A percentile compares a stretch with the other conserved stretches of the same genome.
phyloP scores from a whole-genome alignment of 2,888 invertebrate species.

The Drosophila gaucha region DNA sequence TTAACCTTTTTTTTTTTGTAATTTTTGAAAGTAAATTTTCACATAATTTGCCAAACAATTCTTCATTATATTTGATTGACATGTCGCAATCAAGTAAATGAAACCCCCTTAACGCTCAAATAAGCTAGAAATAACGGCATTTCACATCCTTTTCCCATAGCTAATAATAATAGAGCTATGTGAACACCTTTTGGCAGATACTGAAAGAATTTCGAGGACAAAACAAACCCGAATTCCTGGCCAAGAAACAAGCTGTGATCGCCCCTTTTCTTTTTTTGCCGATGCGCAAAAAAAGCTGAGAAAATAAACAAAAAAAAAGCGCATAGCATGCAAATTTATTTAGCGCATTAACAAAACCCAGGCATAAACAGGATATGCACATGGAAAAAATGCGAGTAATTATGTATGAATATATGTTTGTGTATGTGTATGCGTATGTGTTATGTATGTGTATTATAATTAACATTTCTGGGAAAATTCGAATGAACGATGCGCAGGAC shows the following conservation, averaged over 20 bases:
- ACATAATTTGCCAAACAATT: background rate
- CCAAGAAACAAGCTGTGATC: slow-evolving; percentile 18
- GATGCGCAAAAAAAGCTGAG: slow-evolving; percentile 32
- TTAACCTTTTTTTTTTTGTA: background rate
- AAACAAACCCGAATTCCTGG: slow-evolving; percentile 14
- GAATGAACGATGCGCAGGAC: slow-evolving; percentile 78
- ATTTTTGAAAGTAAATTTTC: background rate
- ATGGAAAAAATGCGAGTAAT: slow-evolving; percentile 67
- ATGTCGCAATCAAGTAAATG: background rate
- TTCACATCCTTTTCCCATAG: slow-evolving; percentile 10
- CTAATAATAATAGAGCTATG: background rate
- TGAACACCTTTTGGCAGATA: slow-evolving; percentile 26
- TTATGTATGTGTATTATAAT: slow-evolving; percentile 77
- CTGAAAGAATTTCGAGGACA: background rate
- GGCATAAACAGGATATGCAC: slow-evolving; percentile 74
- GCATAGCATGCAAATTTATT: slow-evolving; percentile 76
- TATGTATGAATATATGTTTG: slow-evolving; percentile 74
- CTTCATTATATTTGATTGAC: slow-evolving; percentile 17
- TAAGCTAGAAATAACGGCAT: slow-evolving; percentile 6
- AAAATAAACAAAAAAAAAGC: slow-evolving; percentile 65
- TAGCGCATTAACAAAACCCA: slow-evolving; percentile 68
- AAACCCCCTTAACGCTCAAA: background rate
- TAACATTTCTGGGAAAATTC: slow-evolving; percentile 83
- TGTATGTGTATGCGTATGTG: background rate
- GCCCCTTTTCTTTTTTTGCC: slow-evolving; percentile 19